These are phyloP conservation scores for Falco concolor DNA, from an alignment of 2,797 vertebrate species.

Conservation along the genomic window DNA sequence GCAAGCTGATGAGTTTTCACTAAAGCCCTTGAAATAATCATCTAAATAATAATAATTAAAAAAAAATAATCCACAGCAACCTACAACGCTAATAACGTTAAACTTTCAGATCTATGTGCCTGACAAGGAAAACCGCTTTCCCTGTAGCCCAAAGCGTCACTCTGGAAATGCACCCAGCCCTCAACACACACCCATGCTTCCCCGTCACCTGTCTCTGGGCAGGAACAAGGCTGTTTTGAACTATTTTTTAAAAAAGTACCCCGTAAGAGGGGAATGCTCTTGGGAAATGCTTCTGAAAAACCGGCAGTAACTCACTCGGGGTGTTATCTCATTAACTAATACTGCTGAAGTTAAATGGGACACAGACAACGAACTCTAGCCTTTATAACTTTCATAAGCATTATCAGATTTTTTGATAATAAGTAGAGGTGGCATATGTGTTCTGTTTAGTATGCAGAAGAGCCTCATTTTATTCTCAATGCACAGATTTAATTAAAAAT, in stretches of 20 bases:
- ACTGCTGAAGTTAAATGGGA: constrained; percentile 53
- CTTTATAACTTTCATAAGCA: constrained; percentile 62
- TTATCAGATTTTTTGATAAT: constrained; percentile 64
- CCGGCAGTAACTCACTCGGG: neutral
- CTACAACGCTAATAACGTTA: neutral
- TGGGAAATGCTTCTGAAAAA: neutral
- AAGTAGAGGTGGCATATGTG: constrained; percentile 58
- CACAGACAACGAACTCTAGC: constrained; percentile 56
- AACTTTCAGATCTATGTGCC: neutral
- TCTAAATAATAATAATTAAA: neutral
- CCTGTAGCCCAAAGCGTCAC: neutral
- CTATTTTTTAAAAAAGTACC: neutral
- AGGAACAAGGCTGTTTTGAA: neutral
- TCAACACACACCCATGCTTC: neutral
- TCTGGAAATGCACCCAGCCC: neutral
- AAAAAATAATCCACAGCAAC: neutral
- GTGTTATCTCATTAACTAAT: constrained; percentile 22
- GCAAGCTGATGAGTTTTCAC: neutral
- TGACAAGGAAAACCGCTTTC: neutral
- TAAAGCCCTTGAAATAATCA: neutral
- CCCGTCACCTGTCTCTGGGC: neutral
- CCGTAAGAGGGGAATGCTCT: neutral
- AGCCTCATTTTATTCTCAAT: constrained; percentile 72
- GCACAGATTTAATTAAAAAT: constrained; percentile 84
- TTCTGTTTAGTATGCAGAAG: constrained; percentile 66